Evolutionary conservation across 2,797 vertebrate species (phyloP), one percentile per base, ranked within the genome.

Genomic region (Ctenosaura bakeri): DNA sequence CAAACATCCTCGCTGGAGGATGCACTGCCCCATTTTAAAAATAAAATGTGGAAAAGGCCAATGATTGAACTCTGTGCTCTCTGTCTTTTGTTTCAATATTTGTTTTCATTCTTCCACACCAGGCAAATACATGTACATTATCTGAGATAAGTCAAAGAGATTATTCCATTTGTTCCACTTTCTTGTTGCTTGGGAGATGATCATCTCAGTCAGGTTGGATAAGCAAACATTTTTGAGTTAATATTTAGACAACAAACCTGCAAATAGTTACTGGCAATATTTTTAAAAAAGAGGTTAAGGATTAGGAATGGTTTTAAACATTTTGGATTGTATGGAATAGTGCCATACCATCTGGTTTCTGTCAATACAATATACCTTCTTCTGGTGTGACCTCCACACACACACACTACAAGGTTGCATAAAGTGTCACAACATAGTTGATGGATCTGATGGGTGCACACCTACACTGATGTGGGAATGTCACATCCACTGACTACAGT

Each of bases 111-210:
- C 14, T 85, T 78, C 35, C 59, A 89, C 52, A 38, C 32, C 20
- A n/a, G 18, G 59, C 32, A 71, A 85, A 85, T 85, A 46, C 50
- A 74, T n/a, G 13, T 18, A 73, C 52, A 6, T 86, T 86, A 56
- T 74, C 69, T 29, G 52, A 73, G 29, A 50, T 59, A 26, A 80
- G 26, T 52, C 26, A 86, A 29, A 35, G 29, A 59, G 26, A 50
- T 86, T 50, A 56, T 89, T 79, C 88, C 26, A 56, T 85, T 73
- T 79, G 50, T 24, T 46, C 32, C 66, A 16, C 22, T 35, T 85
- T 18, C 50, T 66, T 38, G 20, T 59, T 86, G 64, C 52, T 71
- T 74, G 13, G 32, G 84, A 90, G 84, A 81, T 71, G 29, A 74
- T 81, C 81, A 86, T 74, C 83, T 42, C 59, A 12, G 66, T 56